Percentiles rank a stretch among this genome's conserved stretches.
Evolutionary conservation across 2,113 vertebrate genomes (phyloP).

Genomic region (Tyrannus savana): DNA sequence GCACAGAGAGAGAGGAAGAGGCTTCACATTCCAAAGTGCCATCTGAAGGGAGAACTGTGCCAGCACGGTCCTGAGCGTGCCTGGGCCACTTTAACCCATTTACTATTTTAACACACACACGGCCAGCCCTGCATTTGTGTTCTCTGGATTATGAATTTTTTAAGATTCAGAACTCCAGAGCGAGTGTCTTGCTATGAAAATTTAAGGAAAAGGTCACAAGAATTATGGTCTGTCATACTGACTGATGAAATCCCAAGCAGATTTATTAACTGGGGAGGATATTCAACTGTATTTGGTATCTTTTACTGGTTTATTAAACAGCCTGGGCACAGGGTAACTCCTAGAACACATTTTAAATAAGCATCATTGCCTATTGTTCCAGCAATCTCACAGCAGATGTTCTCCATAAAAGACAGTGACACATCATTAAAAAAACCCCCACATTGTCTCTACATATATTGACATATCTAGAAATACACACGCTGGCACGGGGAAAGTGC

Average conservation of each 20-base stretch:
- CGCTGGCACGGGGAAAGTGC: background rate
- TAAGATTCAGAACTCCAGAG: background rate
- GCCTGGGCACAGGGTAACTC: background rate
- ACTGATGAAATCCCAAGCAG: background rate
- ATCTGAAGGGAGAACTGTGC: constrained; percentile 37
- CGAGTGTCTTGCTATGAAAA: background rate
- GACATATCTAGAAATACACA: constrained; percentile 23
- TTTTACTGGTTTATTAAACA: background rate
- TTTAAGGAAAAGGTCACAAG: background rate
- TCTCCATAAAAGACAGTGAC: constrained; percentile 10
- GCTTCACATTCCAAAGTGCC: constrained; percentile 14
- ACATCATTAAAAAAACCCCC: constrained; percentile 18
- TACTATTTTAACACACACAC: constrained; percentile 29
- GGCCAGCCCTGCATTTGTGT: background rate
- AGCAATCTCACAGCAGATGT: constrained; percentile 30
- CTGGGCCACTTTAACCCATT: constrained; percentile 44
- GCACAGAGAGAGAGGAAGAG: constrained; percentile 27
- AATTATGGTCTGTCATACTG: background rate
- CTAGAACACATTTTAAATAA: background rate
- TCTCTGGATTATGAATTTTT: background rate
- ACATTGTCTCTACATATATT: constrained; percentile 27
- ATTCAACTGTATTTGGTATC: background rate
- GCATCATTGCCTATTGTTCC: background rate
- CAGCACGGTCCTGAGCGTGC: background rate
- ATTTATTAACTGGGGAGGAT: background rate